A percentile compares a stretch with the other conserved stretches of the same genome.
phyloP scores from a whole-genome alignment of 2,797 vertebrate genomes.

The Anolis apletophallus region DNA sequence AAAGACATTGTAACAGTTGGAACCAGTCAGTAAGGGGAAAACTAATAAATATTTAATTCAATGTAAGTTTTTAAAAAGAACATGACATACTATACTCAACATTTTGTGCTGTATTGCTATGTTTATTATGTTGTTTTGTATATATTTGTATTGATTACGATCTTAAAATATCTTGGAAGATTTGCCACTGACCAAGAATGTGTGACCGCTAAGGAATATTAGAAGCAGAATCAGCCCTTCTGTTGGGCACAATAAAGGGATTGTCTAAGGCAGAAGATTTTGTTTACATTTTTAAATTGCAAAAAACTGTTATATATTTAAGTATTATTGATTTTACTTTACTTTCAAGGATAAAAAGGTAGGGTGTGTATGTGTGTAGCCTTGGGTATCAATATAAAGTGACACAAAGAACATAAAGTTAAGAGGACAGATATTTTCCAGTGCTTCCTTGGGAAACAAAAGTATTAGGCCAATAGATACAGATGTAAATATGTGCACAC shows the following conservation, averaged over 20 bases:
- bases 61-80: neutral
- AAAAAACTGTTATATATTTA: neutral
- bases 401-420: neutral
- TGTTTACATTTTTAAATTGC: neutral
- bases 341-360: too few species aligned
- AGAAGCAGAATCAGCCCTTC: neutral
- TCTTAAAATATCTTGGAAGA: neutral
- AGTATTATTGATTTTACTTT: neutral
- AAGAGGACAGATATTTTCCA: too few species aligned
- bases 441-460: too few species aligned
- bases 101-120: too few species aligned
- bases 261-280: neutral
- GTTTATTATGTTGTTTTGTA: neutral
- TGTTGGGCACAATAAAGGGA: too few species aligned
- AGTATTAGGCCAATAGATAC: too few species aligned
- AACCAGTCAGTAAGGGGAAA: too few species aligned
- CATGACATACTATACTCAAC: neutral
- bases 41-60: neutral
- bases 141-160: neutral
- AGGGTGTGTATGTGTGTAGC: neutral
- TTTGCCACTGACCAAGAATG: neutral
- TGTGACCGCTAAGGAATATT: neutral
- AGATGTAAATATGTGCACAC: too few species aligned
- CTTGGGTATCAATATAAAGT: too few species aligned
- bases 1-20: neutral